Percentiles rank a stretch among this genome's conserved stretches.
phyloP scores from a whole-genome alignment of 2,888 invertebrate species.

The Seladonia tumulorum region DNA sequence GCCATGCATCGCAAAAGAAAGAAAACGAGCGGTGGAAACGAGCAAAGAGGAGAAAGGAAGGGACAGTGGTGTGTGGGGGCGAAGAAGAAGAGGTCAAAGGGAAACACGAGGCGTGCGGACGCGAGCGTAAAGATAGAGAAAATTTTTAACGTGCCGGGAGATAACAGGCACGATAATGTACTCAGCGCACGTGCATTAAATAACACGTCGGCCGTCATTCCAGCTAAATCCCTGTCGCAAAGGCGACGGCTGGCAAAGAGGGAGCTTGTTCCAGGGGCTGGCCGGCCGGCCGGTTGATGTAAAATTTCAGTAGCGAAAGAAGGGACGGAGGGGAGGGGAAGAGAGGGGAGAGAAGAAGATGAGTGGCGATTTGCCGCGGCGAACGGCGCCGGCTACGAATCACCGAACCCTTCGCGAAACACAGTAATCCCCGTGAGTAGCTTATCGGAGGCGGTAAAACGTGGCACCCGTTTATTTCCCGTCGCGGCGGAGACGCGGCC shows the following conservation, averaged over 20 bases:
- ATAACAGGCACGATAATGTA: constrained; percentile 31
- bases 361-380: neutral
- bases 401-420: neutral
- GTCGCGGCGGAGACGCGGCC: neutral
- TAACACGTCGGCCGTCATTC: constrained; percentile 6
- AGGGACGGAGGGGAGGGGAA: neutral
- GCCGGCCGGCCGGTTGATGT: neutral
- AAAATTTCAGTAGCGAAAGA: neutral
- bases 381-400: neutral
- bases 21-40: neutral
- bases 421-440: constrained; percentile 8
- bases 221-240: constrained; percentile 4
- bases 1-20: neutral
- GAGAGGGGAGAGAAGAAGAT: neutral
- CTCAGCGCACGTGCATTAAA: constrained; percentile 21
- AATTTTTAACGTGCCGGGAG: constrained; percentile 15
- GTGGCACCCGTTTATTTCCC: neutral
- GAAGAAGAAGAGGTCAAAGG: neutral
- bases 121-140: constrained; percentile 1
- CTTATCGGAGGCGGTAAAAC: constrained; percentile 8
- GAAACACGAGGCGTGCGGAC: neutral
- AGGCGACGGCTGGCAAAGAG: neutral
- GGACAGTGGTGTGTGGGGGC: neutral
- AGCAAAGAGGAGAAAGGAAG: neutral
- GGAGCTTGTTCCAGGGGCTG: neutral